phyloP scores from a whole-genome alignment of 1,140 invertebrate species.

The Dryas iulia region DNA sequence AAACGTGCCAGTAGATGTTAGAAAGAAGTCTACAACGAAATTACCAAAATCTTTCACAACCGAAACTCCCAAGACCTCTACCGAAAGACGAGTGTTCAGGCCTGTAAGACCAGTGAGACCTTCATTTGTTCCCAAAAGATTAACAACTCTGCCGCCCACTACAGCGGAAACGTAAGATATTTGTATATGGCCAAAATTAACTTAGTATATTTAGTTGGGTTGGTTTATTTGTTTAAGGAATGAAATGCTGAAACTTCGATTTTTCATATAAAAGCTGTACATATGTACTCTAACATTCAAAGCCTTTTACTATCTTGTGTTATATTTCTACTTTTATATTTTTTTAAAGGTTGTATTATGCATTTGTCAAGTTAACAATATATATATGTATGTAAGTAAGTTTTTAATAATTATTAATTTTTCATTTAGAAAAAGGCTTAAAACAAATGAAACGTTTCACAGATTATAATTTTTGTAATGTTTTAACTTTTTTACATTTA shows the following conservation, averaged over 20 bases:
- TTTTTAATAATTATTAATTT: neutral
- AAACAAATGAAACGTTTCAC: neutral
- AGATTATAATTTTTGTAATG: neutral
- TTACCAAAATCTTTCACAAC: constrained; percentile 52
- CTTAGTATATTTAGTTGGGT: constrained; percentile 34
- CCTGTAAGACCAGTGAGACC: constrained; percentile 67
- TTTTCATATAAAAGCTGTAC: constrained; percentile 15
- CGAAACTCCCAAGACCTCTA: constrained; percentile 58
- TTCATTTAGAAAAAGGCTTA: neutral
- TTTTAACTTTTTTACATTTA: neutral
- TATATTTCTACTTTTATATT: neutral
- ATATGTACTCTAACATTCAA: too few species aligned
- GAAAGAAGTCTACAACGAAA: constrained; percentile 57
- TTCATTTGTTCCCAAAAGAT: constrained; percentile 62
- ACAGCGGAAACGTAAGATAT: constrained; percentile 49
- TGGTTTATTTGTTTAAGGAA: constrained; percentile 31
- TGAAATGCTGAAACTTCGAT: constrained; percentile 34
- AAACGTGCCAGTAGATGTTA: constrained; percentile 71
- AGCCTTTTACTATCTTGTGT: neutral
- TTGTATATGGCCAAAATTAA: constrained; percentile 18
- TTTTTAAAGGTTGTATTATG: neutral
- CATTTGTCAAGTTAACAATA: neutral
- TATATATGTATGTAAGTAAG: neutral
- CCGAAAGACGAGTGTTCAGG: constrained; percentile 64
- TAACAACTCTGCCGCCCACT: constrained; percentile 48